These are phyloP conservation scores for Lucifuga dentata DNA, from an alignment of 2,113 vertebrate genomes.

Conservation along the genomic window DNA sequence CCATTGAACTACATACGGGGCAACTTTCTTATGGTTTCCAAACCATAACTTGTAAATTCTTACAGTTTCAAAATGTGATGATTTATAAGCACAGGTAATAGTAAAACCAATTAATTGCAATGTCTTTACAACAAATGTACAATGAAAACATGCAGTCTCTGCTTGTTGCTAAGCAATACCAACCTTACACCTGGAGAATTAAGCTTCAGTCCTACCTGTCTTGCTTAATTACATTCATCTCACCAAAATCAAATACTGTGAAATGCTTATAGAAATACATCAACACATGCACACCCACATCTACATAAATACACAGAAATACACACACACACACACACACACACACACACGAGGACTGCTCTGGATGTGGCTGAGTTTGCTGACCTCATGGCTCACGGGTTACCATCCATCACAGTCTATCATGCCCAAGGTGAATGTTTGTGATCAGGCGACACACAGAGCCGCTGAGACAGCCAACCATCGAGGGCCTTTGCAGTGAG, in stretches of 20 bases:
- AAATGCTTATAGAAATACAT: slow-evolving; percentile 7
- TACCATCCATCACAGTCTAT: slow-evolving; percentile 70
- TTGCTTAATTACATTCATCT: too few species aligned
- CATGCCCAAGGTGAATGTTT: slow-evolving; percentile 74
- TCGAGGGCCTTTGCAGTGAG: slow-evolving; percentile 30
- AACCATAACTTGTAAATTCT: too few species aligned
- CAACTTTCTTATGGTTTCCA: too few species aligned
- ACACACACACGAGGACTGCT: not conserved
- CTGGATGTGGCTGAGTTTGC: slow-evolving; percentile 29
- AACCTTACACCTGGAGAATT: slow-evolving; percentile 35
- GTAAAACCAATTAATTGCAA: too few species aligned
- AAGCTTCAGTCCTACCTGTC: too few species aligned
- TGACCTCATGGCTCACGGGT: slow-evolving; percentile 52
- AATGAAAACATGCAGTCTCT: not conserved
- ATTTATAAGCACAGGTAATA: too few species aligned
- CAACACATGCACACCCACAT: slow-evolving; percentile 6
- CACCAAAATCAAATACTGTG: not conserved
- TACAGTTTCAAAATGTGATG: too few species aligned
- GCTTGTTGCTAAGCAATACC: slow-evolving; percentile 73
- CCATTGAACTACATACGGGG: too few species aligned
- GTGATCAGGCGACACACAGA: slow-evolving; percentile 57
- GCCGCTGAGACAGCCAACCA: slow-evolving; percentile 45
- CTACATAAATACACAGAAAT: slow-evolving; percentile 20
- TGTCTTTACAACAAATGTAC: slow-evolving; percentile 20
- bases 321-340: slow-evolving; percentile 13